Evolutionary conservation across 37 sponge, comb jelly and placozoan genomes (phyloP).

Genomic region (Trichoplax adhaerens): DNA sequence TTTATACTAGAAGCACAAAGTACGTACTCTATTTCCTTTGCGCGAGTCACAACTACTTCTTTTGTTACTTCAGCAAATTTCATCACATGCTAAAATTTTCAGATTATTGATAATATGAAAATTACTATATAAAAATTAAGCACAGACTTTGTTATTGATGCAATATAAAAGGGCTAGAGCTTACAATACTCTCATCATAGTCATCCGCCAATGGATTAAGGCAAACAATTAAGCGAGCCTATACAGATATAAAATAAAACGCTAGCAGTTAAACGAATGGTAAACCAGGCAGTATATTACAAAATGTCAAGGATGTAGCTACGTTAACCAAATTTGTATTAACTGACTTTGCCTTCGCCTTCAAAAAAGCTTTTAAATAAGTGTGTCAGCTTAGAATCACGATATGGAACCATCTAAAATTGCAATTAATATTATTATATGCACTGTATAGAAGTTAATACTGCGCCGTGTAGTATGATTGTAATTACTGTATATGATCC

Average conservation of each 20-base stretch:
- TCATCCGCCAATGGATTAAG: slow-evolving; percentile 74
- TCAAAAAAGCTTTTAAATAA: slow-evolving; percentile 98
- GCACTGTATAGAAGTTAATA: too few species aligned
- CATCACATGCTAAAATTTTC: slow-evolving; percentile 68
- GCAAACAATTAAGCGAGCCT: slow-evolving; percentile 77
- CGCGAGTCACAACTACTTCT: slow-evolving; percentile 52
- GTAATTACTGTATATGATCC: too few species aligned
- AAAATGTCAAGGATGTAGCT: background rate
- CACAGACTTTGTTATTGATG: too few species aligned
- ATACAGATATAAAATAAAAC: background rate
- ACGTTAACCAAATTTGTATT: background rate
- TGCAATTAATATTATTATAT: too few species aligned
- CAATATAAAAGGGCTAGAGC: background rate
- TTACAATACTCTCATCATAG: slow-evolving; percentile 89
- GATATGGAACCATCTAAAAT: slow-evolving; percentile 82
- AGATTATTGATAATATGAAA: too few species aligned
- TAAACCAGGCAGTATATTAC: background rate
- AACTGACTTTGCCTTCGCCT: slow-evolving; percentile 76
- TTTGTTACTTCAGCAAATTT: slow-evolving; percentile 96
- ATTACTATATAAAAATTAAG: too few species aligned
- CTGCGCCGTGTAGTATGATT: too few species aligned
- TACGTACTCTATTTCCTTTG: too few species aligned
- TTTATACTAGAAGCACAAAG: too few species aligned
- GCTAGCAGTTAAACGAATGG: background rate
- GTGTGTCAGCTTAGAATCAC: slow-evolving; percentile 91